phyloP scores from a whole-genome alignment of 2,113 vertebrate genomes.

The Gorilla gorilla region DNA sequence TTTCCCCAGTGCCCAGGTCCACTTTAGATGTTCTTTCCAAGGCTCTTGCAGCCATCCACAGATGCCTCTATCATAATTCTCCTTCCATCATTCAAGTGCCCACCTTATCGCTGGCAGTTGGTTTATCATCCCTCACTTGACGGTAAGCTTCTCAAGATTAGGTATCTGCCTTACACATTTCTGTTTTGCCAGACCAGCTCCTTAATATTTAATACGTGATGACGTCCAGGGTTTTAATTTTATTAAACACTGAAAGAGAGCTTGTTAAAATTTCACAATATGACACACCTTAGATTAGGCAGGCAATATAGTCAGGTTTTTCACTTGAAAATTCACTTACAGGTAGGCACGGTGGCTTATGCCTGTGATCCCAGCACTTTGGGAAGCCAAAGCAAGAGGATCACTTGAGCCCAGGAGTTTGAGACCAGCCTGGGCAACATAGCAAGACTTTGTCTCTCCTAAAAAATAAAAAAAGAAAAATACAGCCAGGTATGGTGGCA shows the following conservation, averaged over 20 bases:
- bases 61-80: neutral
- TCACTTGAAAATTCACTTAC: neutral
- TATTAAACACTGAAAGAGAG: neutral
- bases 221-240: slow-evolving; percentile 41
- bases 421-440: too few species aligned
- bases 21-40: neutral
- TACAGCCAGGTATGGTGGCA: too few species aligned
- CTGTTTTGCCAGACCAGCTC: neutral
- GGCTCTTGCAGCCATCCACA: neutral
- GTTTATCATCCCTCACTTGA: neutral
- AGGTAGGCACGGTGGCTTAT: too few species aligned
- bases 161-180: neutral
- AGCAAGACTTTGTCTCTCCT: too few species aligned
- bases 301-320: neutral
- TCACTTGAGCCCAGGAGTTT: too few species aligned
- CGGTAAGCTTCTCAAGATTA: neutral
- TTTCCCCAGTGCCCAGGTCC: neutral
- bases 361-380: too few species aligned
- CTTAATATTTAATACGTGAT: neutral
- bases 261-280: neutral
- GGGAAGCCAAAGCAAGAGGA: too few species aligned
- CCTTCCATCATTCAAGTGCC: neutral
- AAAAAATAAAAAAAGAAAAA: too few species aligned
- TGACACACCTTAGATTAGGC: neutral
- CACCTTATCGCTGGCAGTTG: neutral